Percentiles rank a stretch among this genome's conserved stretches.
These are phyloP conservation scores for Proisotoma minuta DNA, from an alignment of 2,888 invertebrate species.

Conservation along the genomic window DNA sequence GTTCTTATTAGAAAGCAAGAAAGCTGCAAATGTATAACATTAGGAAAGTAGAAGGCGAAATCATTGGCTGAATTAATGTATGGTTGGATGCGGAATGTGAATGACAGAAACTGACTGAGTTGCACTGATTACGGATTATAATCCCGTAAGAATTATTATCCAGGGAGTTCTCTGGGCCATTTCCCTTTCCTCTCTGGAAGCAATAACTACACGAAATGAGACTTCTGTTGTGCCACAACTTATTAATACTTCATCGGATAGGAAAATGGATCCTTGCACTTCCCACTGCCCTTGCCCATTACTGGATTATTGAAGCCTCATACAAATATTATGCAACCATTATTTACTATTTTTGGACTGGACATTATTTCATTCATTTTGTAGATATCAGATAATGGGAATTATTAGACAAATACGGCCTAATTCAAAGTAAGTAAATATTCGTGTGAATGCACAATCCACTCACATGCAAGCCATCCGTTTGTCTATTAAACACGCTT, in stretches of 20 bases:
- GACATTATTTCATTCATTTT: too few relatives aligned
- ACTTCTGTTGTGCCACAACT: not conserved
- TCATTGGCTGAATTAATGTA: conserved; percentile 28
- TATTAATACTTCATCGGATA: conserved; percentile 8
- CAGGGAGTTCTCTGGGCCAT: conserved; percentile 17
- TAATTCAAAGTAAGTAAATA: too few relatives aligned
- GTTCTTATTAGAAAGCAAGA: too few relatives aligned
- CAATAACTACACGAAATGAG: too few relatives aligned
- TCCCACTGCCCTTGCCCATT: not conserved
- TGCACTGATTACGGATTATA: conserved; percentile 32
- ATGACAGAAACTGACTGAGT: conserved; percentile 31
- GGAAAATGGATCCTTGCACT: not conserved
- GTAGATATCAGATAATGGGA: too few relatives aligned
- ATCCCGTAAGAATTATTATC: conserved; percentile 14
- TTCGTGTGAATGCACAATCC: too few relatives aligned
- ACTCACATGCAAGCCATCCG: too few relatives aligned
- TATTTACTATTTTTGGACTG: too few relatives aligned
- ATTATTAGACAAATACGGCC: too few relatives aligned
- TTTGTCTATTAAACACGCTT: too few relatives aligned
- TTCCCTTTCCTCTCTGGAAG: conserved; percentile 1
- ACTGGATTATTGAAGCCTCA: conserved; percentile 8
- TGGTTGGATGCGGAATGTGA: conserved; percentile 33
- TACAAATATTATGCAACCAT: conserved; percentile 8
- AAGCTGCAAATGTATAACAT: too few relatives aligned
- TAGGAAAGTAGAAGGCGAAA: too few relatives aligned